phyloP scores from a whole-genome alignment of 92 coral and sea anemone species.

The Zoanthus sansibaricus region DNA sequence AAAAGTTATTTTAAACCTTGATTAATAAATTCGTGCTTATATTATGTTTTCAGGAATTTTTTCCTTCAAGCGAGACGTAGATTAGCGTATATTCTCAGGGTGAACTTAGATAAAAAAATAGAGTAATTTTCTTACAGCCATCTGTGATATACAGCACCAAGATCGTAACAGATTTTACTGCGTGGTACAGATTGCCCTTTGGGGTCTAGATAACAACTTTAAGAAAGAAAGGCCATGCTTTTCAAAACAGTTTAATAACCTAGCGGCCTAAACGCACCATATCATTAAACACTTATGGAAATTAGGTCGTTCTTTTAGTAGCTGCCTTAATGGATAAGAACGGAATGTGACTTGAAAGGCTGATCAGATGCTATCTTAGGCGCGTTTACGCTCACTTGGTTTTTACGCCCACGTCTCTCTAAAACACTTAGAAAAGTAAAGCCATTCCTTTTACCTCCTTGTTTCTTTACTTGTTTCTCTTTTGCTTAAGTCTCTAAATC shows the following conservation, averaged over 20 bases:
- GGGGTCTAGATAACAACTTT: constrained; percentile 34
- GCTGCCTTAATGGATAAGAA: constrained; percentile 44
- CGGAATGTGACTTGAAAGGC: constrained; percentile 27
- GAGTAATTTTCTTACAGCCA: constrained; percentile 7
- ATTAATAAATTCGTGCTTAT: constrained; percentile 11
- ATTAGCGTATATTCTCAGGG: constrained; percentile 14
- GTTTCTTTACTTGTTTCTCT: not conserved
- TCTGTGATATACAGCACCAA: constrained; percentile 44
- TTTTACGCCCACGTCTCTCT: constrained; percentile 45
- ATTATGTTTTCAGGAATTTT: not conserved
- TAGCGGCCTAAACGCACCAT: constrained; percentile 29
- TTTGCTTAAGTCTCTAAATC: constrained; percentile 1
- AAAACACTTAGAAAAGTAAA: constrained; percentile 4
- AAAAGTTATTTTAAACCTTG: not conserved
- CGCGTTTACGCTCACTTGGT: constrained; percentile 50
- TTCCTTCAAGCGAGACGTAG: constrained; percentile 31
- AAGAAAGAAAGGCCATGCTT: constrained; percentile 16
- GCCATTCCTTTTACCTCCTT: constrained; percentile 21
- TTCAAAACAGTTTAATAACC: constrained; percentile 39
- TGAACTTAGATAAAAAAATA: not conserved
- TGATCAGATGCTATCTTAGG: constrained; percentile 48
- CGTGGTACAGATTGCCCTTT: constrained; percentile 44
- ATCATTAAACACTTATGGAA: constrained; percentile 51
- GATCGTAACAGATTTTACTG: constrained; percentile 36
- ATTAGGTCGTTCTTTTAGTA: constrained; percentile 37